A percentile compares a stretch with the other conserved stretches of the same genome.
Conservation (phyloP, 2,113 vertebrate genomes). For the Oophaga pumilio region DNA sequence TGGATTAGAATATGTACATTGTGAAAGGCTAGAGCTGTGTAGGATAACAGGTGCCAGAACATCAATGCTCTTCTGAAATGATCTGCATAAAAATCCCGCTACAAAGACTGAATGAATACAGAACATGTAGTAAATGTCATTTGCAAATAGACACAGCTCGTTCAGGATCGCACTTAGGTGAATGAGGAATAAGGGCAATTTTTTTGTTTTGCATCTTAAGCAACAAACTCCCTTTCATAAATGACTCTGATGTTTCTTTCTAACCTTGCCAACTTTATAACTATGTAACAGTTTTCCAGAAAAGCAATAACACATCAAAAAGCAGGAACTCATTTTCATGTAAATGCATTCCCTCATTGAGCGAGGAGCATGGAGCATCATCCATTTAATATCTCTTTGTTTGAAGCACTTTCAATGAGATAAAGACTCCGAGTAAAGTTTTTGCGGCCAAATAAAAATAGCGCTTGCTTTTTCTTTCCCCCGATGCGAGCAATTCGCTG, state of each 20-base stretch:
- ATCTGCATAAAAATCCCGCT: not conserved
- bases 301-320: not conserved
- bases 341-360: slow-evolving; percentile 33
- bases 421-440: not conserved
- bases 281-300: slow-evolving; percentile 32
- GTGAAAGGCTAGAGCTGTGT: not conserved
- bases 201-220: slow-evolving; percentile 11
- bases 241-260: slow-evolving; percentile 22
- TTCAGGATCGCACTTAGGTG: not conserved
- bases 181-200: not conserved
- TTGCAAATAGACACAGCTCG: not conserved
- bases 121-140: slow-evolving; percentile 9
- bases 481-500: not conserved
- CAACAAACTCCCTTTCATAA: slow-evolving; percentile 20
- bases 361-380: slow-evolving; percentile 8
- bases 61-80: not conserved
- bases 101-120: not conserved
- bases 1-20: no score
- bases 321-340: slow-evolving; percentile 33
- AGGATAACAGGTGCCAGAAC: not conserved
- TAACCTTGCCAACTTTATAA: slow-evolving; percentile 29
- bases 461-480: not conserved
- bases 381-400: slow-evolving; percentile 47
- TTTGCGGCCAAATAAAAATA: slow-evolving; percentile 31
- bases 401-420: slow-evolving; percentile 36